These are phyloP conservation scores for Chesias legatella DNA, from an alignment of 2,888 invertebrate genomes.

Conservation along the genomic window DNA sequence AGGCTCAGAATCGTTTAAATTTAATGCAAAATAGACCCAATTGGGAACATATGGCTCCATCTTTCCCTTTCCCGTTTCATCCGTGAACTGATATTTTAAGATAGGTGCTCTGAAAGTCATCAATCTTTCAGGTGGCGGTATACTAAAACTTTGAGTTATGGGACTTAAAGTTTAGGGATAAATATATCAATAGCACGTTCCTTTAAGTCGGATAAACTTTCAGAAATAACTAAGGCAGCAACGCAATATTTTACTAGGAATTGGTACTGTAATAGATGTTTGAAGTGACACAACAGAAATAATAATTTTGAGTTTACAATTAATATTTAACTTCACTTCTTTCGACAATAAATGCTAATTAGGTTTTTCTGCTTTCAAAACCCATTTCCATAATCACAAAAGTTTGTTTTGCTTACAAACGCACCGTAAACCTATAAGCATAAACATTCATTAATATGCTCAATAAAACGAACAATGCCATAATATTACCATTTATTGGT, in stretches of 20 bases:
- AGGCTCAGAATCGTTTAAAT: constrained; percentile 38
- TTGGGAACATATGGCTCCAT: constrained; percentile 64
- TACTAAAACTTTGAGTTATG: constrained; percentile 37
- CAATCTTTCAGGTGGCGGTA: constrained; percentile 72
- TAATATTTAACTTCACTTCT: no score
- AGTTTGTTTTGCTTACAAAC: constrained; percentile 21
- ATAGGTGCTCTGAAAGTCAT: constrained; percentile 58
- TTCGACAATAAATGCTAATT: not conserved
- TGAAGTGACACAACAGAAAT: no score
- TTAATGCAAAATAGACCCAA: constrained; percentile 36
- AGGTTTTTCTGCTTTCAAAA: constrained; percentile 14
- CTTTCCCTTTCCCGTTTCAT: constrained; percentile 38
- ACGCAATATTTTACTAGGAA: constrained; percentile 7
- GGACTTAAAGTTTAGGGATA: constrained; percentile 19
- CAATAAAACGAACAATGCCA: constrained; percentile 21
- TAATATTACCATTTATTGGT: constrained; percentile 14
- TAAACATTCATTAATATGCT: constrained; percentile 20
- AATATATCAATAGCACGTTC: constrained; percentile 3
- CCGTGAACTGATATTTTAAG: constrained; percentile 59
- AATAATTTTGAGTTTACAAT: no score
- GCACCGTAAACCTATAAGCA: constrained; percentile 13
- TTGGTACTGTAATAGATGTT: no score
- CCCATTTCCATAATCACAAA: constrained; percentile 23
- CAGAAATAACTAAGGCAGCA: no score
- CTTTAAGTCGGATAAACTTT: no score